Percentiles rank a stretch among this genome's conserved stretches.
Evolutionary conservation across 2,113 vertebrate species (phyloP).

Genomic region (Periophthalmodon schlosseri): DNA sequence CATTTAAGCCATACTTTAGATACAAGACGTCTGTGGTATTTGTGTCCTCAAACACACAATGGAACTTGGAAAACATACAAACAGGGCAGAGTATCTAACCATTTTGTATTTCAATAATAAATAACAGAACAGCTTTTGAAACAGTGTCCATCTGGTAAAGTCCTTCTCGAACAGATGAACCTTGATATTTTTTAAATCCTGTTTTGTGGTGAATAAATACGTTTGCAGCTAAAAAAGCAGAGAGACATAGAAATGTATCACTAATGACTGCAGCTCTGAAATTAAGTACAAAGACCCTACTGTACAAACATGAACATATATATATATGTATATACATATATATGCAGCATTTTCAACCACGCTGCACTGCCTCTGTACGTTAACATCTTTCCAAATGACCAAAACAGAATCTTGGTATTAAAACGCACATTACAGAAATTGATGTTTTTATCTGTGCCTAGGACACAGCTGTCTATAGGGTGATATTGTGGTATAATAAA

Average conservation of each 20-base stretch:
- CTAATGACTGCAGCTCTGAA: neutral
- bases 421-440: too few species aligned
- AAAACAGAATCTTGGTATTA: neutral
- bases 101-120: too few species aligned
- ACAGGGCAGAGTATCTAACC: too few species aligned
- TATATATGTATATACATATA: too few species aligned
- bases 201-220: neutral
- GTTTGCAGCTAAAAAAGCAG: neutral
- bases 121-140: neutral
- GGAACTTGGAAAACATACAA: neutral
- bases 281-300: slow-evolving; percentile 10
- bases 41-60: neutral
- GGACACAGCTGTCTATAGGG: neutral
- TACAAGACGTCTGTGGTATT: neutral
- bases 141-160: neutral
- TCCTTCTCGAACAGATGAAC: neutral
- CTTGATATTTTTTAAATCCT: too few species aligned
- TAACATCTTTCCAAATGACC: neutral
- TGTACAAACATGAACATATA: slow-evolving; percentile 41
- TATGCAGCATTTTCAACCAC: neutral
- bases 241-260: neutral
- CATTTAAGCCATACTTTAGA: neutral
- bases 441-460: neutral
- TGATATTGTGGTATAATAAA: neutral
- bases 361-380: neutral